A percentile compares a stretch with the other conserved stretches of the same genome.
Evolutionary conservation across 2,797 vertebrate species (phyloP).

Genomic region (Vultur gryphus): DNA sequence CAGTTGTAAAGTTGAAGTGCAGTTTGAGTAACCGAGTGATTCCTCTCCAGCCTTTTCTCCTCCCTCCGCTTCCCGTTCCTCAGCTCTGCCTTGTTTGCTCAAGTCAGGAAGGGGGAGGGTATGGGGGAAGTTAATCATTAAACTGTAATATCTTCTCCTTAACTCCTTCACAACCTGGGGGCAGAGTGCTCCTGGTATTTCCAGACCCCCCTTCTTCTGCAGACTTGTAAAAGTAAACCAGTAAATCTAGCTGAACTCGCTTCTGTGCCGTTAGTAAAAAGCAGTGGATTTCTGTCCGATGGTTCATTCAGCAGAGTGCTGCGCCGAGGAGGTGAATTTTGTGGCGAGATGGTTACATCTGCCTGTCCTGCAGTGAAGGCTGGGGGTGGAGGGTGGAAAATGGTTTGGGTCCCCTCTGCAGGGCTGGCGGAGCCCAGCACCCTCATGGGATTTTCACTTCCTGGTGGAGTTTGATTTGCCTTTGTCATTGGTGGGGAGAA

Average conservation of each 20-base stretch:
- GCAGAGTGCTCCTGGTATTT: not conserved
- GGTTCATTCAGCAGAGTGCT: not conserved
- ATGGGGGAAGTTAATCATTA: constrained; percentile 59
- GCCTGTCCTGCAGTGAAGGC: not conserved
- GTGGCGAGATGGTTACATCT: not conserved
- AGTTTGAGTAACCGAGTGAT: not conserved
- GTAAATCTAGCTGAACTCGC: not conserved
- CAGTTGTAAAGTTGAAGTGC: not conserved
- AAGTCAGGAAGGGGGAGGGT: constrained; percentile 60
- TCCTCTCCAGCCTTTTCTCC: not conserved
- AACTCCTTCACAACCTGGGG: constrained; percentile 34
- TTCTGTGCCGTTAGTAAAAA: not conserved
- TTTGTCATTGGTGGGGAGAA: constrained; percentile 38
- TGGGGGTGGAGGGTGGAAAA: not conserved
- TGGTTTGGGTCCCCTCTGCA: not conserved
- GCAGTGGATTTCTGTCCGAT: not conserved
- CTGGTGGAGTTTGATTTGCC: constrained; percentile 38
- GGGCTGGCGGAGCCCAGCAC: constrained; percentile 1
- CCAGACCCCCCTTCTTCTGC: not conserved
- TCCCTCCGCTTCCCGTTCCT: constrained; percentile 26
- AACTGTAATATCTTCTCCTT: constrained; percentile 28
- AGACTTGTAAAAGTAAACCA: not conserved
- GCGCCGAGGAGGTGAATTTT: not conserved
- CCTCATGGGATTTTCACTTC: constrained; percentile 25
- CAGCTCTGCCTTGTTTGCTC: constrained; percentile 34